These are phyloP conservation scores for Acleris emargana DNA, from an alignment of 2,888 invertebrate species.

Conservation along the genomic window DNA sequence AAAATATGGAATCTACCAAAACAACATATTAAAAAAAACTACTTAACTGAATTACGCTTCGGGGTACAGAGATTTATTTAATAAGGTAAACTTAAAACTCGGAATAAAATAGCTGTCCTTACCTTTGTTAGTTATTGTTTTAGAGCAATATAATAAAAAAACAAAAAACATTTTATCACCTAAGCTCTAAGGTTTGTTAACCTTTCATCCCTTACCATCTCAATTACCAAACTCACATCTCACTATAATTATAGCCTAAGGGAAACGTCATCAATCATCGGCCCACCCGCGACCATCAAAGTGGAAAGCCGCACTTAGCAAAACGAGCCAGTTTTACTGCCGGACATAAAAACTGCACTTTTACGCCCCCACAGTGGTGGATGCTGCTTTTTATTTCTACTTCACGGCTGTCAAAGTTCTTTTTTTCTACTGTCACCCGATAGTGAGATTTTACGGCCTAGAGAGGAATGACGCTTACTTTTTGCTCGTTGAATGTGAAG, in stretches of 20 bases:
- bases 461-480: constrained; percentile 31
- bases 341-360: constrained; percentile 68
- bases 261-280: constrained; percentile 24
- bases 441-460: constrained; percentile 57
- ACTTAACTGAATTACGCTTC: no score
- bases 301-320: constrained; percentile 36
- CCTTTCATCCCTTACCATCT: constrained; percentile 11
- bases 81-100: no score
- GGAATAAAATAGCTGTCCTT: no score
- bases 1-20: no score
- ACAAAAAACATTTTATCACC: neutral
- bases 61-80: no score
- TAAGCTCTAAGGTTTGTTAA: neutral
- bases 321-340: constrained; percentile 51
- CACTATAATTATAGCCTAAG: constrained; percentile 17
- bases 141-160: no score
- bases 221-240: constrained; percentile 20
- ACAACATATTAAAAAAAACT: no score
- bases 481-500: constrained; percentile 27
- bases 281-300: constrained; percentile 29
- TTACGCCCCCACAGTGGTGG: constrained; percentile 49
- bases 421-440: constrained; percentile 57
- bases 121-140: no score
- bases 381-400: constrained; percentile 59
- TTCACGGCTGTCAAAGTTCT: constrained; percentile 59